Conservation (phyloP, 2,113 vertebrate genomes). For the Semnopithecus entellus region DNA sequence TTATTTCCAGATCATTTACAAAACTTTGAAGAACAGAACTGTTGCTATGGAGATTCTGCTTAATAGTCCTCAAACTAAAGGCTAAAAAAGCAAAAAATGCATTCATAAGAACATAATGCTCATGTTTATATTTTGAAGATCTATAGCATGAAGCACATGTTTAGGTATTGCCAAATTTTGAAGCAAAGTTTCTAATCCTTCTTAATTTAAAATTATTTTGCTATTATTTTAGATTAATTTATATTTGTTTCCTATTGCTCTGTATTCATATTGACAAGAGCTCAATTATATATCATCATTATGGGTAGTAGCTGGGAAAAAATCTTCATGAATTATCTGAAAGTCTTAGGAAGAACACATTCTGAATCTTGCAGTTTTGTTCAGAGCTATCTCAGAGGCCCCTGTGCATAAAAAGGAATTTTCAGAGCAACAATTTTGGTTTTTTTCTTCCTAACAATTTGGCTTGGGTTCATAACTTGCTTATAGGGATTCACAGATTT, state of each 20-base stretch:
- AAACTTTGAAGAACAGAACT: constrained; percentile 2
- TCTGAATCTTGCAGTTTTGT: not conserved
- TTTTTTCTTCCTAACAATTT: constrained; percentile 40
- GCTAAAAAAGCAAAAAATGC: not conserved
- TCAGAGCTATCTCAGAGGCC: not conserved
- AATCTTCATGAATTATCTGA: not conserved
- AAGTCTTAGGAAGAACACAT: not conserved
- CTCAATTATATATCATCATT: not conserved
- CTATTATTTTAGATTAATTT: not conserved
- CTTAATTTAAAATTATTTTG: not conserved
- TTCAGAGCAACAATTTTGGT: not conserved
- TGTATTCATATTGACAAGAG: not conserved
- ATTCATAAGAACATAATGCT: not conserved
- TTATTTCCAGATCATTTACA: not conserved
- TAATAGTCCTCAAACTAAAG: not conserved
- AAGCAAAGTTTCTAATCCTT: not conserved
- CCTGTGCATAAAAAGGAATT: constrained; percentile 5
- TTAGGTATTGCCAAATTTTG: not conserved
- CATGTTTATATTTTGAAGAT: not conserved
- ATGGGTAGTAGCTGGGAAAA: not conserved
- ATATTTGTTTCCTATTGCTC: not conserved
- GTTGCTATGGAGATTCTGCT: not conserved
- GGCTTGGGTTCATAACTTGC: constrained; percentile 3
- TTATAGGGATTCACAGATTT: constrained; percentile 54
- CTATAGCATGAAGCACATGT: not conserved